Conservation (phyloP, 2,888 invertebrate species). For the Cephus runcator region DNA sequence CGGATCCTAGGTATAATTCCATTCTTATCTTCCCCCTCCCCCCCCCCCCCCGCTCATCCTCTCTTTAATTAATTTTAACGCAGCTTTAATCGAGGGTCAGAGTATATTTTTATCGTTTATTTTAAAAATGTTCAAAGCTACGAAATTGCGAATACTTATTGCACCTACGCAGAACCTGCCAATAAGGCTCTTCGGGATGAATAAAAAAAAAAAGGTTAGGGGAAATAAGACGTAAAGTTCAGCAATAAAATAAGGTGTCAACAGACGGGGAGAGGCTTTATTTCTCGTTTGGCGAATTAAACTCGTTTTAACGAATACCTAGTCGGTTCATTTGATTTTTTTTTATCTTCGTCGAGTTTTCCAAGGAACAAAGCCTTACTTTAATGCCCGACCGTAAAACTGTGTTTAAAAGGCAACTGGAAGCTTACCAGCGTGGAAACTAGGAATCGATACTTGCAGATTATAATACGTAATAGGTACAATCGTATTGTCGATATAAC, state of each 20-base stretch:
- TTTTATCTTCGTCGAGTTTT: not conserved
- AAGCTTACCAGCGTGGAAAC: not conserved
- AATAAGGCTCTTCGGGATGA: not conserved
- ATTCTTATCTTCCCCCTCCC: not conserved
- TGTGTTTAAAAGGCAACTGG: not conserved
- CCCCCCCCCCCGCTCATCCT: no score
- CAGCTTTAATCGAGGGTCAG: not conserved
- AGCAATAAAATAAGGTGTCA: not conserved
- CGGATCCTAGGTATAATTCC: not conserved
- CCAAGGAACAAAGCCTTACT: constrained; percentile 1
- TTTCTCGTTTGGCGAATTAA: constrained; percentile 18
- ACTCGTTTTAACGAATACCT: constrained; percentile 35
- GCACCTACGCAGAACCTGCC: no score
- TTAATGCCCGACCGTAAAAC: constrained; percentile 6
- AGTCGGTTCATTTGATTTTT: constrained; percentile 35
- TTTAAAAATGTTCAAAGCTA: not conserved
- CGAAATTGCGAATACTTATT: not conserved
- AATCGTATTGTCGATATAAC: not conserved
- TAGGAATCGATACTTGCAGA: not conserved
- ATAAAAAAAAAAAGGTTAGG: not conserved
- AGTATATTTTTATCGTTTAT: not conserved
- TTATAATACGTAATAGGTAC: not conserved
- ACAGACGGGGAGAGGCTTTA: not conserved
- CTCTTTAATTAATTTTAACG: not conserved
- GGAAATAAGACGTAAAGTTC: constrained; percentile 9